phyloP scores from a whole-genome alignment of 2,888 invertebrate species.

The Nymphalis polychloros region DNA sequence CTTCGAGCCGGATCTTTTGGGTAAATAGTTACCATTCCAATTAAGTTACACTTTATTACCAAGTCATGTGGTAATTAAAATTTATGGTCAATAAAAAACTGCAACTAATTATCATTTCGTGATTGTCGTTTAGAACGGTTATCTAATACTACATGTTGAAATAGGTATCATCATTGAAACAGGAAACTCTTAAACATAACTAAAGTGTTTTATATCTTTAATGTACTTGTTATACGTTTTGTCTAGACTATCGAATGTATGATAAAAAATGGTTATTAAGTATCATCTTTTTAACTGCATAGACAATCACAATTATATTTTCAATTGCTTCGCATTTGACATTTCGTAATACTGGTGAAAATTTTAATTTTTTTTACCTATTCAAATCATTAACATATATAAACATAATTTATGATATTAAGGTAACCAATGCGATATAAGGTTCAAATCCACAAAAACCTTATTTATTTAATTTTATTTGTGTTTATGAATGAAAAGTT shows the following conservation, averaged over 20 bases:
- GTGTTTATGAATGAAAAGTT: too few species aligned
- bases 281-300: neutral
- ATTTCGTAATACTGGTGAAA: conserved; percentile 8
- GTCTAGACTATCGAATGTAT: too few species aligned
- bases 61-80: conserved; percentile 24
- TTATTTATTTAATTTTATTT: too few species aligned
- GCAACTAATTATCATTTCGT: conserved; percentile 40
- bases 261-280: too few species aligned
- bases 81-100: conserved; percentile 28
- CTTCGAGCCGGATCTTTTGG: conserved; percentile 8
- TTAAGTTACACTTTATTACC: conserved; percentile 31
- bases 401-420: too few species aligned
- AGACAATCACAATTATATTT: conserved; percentile 5
- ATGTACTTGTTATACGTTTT: too few species aligned
- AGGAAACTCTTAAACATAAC: conserved; percentile 5
- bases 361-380: neutral
- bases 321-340: conserved; percentile 11
- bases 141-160: conserved; percentile 10
- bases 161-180: neutral
- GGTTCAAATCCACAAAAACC: too few species aligned
- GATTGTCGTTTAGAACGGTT: conserved; percentile 24
- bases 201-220: neutral
- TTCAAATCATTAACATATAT: too few species aligned
- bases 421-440: too few species aligned
- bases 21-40: conserved; percentile 14